Conservation (phyloP, 2,113 vertebrate genomes). For the Chascanopsetta lugubris region DNA sequence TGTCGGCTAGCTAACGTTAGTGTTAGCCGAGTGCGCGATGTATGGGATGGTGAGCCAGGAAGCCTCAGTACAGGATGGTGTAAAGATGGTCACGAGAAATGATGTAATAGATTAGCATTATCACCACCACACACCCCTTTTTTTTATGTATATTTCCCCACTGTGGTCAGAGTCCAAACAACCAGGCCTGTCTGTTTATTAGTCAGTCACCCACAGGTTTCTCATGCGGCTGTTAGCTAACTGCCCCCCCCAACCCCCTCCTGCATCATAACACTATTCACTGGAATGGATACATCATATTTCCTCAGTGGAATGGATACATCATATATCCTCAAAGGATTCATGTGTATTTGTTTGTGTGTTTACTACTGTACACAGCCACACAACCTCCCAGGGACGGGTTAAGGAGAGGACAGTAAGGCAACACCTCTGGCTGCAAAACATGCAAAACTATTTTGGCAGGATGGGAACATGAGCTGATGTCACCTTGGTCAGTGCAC, state of each 20-base stretch:
- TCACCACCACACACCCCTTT: not conserved
- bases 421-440: conserved; percentile 26
- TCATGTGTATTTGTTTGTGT: not conserved
- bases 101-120: not conserved
- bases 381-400: conserved; percentile 1
- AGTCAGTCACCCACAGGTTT: not conserved
- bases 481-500: conserved; percentile 15
- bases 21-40: conserved; percentile 27
- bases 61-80: conserved; percentile 3
- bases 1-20: conserved; percentile 41
- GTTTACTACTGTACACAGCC: conserved; percentile 24
- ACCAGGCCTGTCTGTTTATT: not conserved
- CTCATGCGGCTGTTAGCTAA: too few relatives aligned
- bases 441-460: conserved; percentile 59
- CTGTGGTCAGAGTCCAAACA: not conserved
- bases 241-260: too few relatives aligned
- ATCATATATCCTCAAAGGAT: too few relatives aligned
- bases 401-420: conserved; percentile 25
- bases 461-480: conserved; percentile 51
- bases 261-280: too few relatives aligned
- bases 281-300: too few relatives aligned
- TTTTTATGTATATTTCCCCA: too few relatives aligned
- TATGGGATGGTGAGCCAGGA: conserved; percentile 3
- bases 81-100: not conserved
- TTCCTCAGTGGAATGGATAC: not conserved